Evolutionary conservation across 1,140 invertebrate genomes (phyloP), one percentile per base, ranked within the genome.

Genomic region (Lasioglossum albipes): DNA sequence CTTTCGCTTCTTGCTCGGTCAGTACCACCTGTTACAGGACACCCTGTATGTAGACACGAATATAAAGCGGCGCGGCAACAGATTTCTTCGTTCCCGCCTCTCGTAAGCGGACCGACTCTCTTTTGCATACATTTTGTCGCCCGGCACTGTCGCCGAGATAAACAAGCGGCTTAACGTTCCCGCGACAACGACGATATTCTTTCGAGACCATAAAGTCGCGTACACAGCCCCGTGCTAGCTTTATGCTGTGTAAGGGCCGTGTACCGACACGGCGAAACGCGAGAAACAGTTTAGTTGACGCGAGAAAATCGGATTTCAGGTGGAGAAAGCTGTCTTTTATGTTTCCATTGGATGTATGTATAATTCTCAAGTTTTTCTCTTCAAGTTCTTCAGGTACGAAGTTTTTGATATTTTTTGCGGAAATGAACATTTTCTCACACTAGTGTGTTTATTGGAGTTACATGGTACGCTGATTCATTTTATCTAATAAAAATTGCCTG

Each of bases 131-230:
- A 64, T 72, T 54, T 54, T 64, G 75, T 78, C 68, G 75, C 59
- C 45, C 7, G 13, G 59, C 72, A n/a, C 42, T 2, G 61, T 61
- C 16, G 74, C 42, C 22, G 61, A 71, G 75, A 72, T 64, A 49
- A 78, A 78, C 75, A 52, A 64, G 42, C 62, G 41, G 75, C 68
- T 78, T 71, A 78, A 78, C n/a, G 45, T 64, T 41, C 49, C 31
- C 45, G 59, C 45, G 75, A 64, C 59, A 64, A 78, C 57, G 42
- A 71, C 27, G 57, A 64, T 78, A 78, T 64, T 72, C 59, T 64
- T 78, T 52, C 68, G 75, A 45, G 42, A 42, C 31, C 59, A 36
- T 72, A 64, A 78, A 77, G 42, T 27, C 42, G 20, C 16, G 27
- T 67, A 31, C 16, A 59, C 27, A 27, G 22, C 36, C 45, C 22